Conservation (phyloP, 1,140 invertebrate species). For the Apis cerana region DNA sequence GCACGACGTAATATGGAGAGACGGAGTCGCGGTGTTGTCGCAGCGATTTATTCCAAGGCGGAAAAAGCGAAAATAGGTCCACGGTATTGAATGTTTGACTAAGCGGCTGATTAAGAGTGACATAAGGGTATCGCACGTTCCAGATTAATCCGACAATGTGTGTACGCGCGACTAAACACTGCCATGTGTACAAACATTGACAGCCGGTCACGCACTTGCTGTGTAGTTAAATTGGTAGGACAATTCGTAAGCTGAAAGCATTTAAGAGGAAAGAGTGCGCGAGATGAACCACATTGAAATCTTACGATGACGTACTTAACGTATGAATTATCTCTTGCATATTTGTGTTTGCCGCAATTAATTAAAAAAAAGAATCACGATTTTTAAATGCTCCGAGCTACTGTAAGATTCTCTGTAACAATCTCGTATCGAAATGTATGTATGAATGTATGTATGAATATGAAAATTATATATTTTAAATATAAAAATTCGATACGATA, state of each 20-base stretch:
- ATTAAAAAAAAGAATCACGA: too few species aligned
- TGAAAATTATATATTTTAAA: too few species aligned
- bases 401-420: too few species aligned
- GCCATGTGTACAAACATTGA: conserved; percentile 71
- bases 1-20: too few species aligned
- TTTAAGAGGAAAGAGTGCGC: not conserved
- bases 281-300: not conserved
- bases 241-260: conserved; percentile 8
- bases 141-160: conserved; percentile 52
- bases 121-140: conserved; percentile 58
- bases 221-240: conserved; percentile 54
- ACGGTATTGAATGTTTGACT: conserved; percentile 27
- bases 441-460: too few species aligned
- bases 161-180: conserved; percentile 64
- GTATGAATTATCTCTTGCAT: too few species aligned
- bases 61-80: conserved; percentile 17
- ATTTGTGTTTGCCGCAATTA: too few species aligned
- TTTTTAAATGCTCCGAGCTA: too few species aligned
- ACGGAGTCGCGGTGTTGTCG: not conserved
- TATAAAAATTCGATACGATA: too few species aligned
- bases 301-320: not conserved
- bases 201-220: conserved; percentile 68
- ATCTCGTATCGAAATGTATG: too few species aligned
- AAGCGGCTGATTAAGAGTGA: conserved; percentile 46
- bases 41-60: not conserved